Evolutionary conservation across 23 tunicate species (phyloP).

Genomic region (Oikopleura albicans): DNA sequence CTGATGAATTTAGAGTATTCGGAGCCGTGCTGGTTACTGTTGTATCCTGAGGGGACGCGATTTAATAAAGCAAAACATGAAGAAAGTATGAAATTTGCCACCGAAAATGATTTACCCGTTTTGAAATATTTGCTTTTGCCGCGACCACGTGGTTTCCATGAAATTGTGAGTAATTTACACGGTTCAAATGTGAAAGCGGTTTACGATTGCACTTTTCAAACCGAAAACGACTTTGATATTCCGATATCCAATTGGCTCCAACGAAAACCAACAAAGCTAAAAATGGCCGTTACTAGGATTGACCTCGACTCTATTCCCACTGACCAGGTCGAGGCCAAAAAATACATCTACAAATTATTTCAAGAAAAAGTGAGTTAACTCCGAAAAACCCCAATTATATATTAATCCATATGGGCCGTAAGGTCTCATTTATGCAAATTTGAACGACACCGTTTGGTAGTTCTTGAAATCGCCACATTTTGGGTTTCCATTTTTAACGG

Average conservation of each 20-base stretch:
- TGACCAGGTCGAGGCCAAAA: neutral
- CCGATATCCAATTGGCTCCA: neutral
- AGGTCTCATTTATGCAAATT: too few species aligned
- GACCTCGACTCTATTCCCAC: slow-evolving; percentile 15
- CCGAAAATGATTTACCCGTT: neutral
- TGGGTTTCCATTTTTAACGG: too few species aligned
- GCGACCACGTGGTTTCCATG: neutral
- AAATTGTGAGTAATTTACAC: neutral
- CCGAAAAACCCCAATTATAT: too few species aligned
- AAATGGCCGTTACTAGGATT: neutral
- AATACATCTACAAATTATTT: neutral
- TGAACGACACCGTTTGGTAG: too few species aligned
- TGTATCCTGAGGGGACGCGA: slow-evolving; percentile 10
- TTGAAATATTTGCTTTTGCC: neutral
- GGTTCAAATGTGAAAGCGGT: slow-evolving; percentile 16
- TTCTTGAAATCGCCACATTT: too few species aligned
- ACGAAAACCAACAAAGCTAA: neutral
- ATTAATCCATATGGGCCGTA: too few species aligned
- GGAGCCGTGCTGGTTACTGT: neutral
- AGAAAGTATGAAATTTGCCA: neutral
- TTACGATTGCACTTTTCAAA: neutral
- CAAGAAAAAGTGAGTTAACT: slow-evolving; percentile 2
- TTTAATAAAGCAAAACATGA: neutral
- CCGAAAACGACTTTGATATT: neutral
- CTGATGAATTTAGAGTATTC: slow-evolving; percentile 5